A percentile compares a stretch with the other conserved stretches of the same genome.
These are phyloP conservation scores for Adela reaumurella DNA, from an alignment of 2,888 invertebrate species.

Conservation along the genomic window DNA sequence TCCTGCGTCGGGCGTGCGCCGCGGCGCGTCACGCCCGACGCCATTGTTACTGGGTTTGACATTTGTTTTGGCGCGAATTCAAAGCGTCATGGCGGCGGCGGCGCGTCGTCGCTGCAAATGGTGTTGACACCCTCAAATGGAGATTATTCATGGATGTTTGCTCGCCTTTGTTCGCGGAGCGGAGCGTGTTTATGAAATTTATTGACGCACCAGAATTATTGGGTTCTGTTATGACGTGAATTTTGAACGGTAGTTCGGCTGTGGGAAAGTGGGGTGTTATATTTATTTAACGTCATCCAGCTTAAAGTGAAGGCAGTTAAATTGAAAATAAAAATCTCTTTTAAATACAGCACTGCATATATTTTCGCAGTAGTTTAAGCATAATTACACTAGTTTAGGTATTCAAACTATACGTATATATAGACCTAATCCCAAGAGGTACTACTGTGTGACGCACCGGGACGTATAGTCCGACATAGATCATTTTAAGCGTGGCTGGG, in stretches of 20 bases:
- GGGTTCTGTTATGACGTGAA: conserved; percentile 44
- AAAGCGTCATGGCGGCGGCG: conserved; percentile 17
- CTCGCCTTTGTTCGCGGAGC: conserved; percentile 39
- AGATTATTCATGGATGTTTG: conserved; percentile 52
- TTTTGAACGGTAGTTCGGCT: conserved; percentile 23
- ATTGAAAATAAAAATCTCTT: no score
- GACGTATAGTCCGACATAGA: no score
- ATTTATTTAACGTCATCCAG: no score
- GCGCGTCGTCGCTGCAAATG: conserved; percentile 23
- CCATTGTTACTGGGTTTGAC: conserved; percentile 35
- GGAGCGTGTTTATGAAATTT: conserved; percentile 47
- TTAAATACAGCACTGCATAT: no score
- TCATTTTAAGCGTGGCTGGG: no score
- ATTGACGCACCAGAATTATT: conserved; percentile 48
- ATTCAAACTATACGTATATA: no score
- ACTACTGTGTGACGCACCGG: no score
- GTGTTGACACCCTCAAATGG: conserved; percentile 50
- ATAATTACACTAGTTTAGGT: no score
- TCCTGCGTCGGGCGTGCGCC: conserved; percentile 3
- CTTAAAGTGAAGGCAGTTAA: no score
- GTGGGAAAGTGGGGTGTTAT: conserved; percentile 29
- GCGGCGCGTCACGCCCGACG: conserved; percentile 22
- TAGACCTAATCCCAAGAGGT: no score
- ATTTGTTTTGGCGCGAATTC: conserved; percentile 41
- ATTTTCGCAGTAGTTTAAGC: no score